phyloP scores from a whole-genome alignment of 2,888 invertebrate genomes.

The Nomada fabriciana region DNA sequence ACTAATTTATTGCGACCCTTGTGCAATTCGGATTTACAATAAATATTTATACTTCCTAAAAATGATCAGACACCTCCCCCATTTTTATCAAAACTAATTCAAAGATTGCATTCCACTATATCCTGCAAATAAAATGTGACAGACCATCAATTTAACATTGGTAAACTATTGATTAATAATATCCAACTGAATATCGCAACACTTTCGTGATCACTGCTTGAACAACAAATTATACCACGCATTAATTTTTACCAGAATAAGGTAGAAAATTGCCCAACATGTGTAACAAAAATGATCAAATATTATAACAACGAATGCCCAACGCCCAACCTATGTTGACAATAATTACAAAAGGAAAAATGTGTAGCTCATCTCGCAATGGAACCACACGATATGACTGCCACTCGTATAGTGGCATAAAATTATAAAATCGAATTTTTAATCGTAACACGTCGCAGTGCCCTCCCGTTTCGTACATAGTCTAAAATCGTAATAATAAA shows the following conservation, averaged over 20 bases:
- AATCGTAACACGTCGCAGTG: constrained; percentile 20
- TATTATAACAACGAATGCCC: background rate
- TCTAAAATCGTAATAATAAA: constrained; percentile 1
- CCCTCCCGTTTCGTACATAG: constrained; percentile 22
- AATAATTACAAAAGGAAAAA: background rate
- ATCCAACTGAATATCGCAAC: background rate
- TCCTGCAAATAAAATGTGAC: background rate
- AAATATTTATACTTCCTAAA: background rate
- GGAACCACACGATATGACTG: constrained; percentile 22
- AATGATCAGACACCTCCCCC: background rate
- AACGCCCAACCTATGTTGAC: no score
- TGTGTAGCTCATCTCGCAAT: background rate
- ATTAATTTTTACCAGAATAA: background rate
- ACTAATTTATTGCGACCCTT: background rate
- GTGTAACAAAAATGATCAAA: background rate
- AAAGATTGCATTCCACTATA: background rate
- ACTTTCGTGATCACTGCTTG: background rate
- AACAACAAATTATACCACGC: background rate
- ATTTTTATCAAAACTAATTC: background rate
- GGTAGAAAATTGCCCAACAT: background rate
- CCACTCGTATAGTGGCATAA: constrained; percentile 32
- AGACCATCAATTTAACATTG: background rate
- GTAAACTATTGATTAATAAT: background rate
- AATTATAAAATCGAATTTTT: constrained; percentile 5
- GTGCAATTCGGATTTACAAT: constrained; percentile 1